phyloP scores from a whole-genome alignment of 2,113 vertebrate genomes.

The Cygnus atratus region DNA sequence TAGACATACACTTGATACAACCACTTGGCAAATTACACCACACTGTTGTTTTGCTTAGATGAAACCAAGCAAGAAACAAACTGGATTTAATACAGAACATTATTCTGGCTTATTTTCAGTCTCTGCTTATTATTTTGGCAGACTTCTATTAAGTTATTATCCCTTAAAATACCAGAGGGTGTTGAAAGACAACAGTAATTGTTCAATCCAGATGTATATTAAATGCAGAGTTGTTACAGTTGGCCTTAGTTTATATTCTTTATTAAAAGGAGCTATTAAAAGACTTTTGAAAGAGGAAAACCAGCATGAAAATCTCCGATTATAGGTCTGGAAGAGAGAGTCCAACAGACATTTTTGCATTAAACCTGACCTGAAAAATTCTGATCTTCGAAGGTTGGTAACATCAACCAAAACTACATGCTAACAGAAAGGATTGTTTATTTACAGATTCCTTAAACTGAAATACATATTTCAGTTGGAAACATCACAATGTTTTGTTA shows the following conservation, averaged over 20 bases:
- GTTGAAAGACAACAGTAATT: neutral
- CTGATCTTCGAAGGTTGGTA: neutral
- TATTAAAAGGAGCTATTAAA: neutral
- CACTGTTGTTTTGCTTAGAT: neutral
- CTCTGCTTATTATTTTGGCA: neutral
- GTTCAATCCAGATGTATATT: neutral
- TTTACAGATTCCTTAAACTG: conserved; percentile 6
- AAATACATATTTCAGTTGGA: neutral
- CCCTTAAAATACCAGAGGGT: neutral
- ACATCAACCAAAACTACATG: conserved; percentile 20
- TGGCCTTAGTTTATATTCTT: neutral
- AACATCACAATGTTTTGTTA: neutral
- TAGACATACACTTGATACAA: neutral
- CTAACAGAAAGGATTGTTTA: neutral
- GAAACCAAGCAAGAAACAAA: neutral
- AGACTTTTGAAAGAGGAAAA: neutral
- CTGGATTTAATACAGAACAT: neutral
- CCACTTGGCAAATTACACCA: neutral
- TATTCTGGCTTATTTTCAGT: neutral
- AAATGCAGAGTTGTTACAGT: neutral
- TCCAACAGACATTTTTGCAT: neutral
- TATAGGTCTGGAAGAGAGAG: neutral
- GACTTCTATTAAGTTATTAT: neutral
- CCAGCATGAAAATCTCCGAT: neutral
- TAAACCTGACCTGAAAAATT: neutral